Base-by-base conservation (phyloP, 2,888 invertebrate genomes). In the Eupithecia centaureata region DNA sequence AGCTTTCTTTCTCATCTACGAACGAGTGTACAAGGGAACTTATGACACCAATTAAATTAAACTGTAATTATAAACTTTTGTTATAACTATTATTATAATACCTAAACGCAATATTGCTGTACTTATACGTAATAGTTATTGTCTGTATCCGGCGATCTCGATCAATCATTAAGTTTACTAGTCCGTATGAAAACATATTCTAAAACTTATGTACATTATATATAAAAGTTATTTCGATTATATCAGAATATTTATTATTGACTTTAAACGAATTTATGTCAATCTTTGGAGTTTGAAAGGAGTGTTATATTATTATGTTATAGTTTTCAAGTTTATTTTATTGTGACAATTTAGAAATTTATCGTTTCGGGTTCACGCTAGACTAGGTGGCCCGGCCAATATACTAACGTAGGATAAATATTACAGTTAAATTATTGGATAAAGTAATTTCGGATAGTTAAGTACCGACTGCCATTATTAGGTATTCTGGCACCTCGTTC, bases 221-320 rank as follows among this genome's bases (percentile, higher is more conserved):
- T 91, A 92, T 91, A 92, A 90, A 91, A 87, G 88, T 91, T 91
- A 89, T 87, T 91, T 91, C 88, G 86, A 90, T 90, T 91, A 86
- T 90, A 91, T 90, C 91, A 90, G 86, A 91, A 90, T 92, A 89
- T 90, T 82, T 87, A 85, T 86, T 89, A 90, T 89, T 90, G 79
- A 89, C 71, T 73, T 88, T 82, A 85, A 89, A 89, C 92, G 93
- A 92, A 93, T 92, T 92, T 93, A 92, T 79, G 84, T 88, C 81
- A 80, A 80, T 74, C 76, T 79, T 77, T 78, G 79, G 82, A 76
- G 83, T 82, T 32, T 80, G 78, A 82, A 82, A 78, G 77, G 82
- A 82, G 86, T 85, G 88, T 86, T 86, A 79, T 81, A 77, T 84
- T 81, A 77, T 84, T 81, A 82, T 87, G 90, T 92, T 92, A 91